Conservation (phyloP, 2,797 vertebrate genomes). For the Enteromius viviparus region DNA sequence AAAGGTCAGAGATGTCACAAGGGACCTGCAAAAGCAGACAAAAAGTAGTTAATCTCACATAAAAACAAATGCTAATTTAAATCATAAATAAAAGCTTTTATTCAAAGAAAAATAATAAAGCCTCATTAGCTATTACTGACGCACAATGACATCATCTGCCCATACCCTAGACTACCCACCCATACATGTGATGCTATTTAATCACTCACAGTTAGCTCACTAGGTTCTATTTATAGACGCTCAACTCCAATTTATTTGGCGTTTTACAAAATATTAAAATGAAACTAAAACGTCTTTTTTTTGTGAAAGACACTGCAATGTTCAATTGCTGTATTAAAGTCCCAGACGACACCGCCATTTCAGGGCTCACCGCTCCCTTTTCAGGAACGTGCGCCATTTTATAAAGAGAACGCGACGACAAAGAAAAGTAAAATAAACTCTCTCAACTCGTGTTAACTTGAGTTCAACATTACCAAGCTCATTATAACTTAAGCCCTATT, state of each 20-base stretch:
- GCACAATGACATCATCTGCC: not conserved
- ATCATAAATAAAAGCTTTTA: not conserved
- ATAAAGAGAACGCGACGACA: not conserved
- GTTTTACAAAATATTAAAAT: not conserved
- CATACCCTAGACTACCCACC: not conserved
- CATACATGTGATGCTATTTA: constrained; percentile 4
- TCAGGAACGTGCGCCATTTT: constrained; percentile 45
- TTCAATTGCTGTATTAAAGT: not conserved
- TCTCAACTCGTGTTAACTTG: not conserved
- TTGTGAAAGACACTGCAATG: not conserved
- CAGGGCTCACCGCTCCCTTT: constrained; percentile 25
- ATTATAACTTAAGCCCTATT: rapidly evolving
- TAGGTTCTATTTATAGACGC: not conserved
- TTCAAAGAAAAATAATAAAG: not conserved
- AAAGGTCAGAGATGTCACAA: constrained; percentile 75
- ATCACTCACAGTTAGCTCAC: not conserved
- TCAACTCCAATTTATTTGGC: not conserved
- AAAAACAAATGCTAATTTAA: not conserved
- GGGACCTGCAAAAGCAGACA: constrained; percentile 70
- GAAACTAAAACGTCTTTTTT: rapidly evolving
- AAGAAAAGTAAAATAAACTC: not conserved
- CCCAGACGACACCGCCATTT: constrained; percentile 33
- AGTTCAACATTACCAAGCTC: rapidly evolving
- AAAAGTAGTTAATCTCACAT: not conserved
- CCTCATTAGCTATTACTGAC: not conserved